Percentiles rank a stretch among this genome's conserved stretches.
Conservation (phyloP, 2,797 vertebrate species). For the Parauchenoglanis punctatus region DNA sequence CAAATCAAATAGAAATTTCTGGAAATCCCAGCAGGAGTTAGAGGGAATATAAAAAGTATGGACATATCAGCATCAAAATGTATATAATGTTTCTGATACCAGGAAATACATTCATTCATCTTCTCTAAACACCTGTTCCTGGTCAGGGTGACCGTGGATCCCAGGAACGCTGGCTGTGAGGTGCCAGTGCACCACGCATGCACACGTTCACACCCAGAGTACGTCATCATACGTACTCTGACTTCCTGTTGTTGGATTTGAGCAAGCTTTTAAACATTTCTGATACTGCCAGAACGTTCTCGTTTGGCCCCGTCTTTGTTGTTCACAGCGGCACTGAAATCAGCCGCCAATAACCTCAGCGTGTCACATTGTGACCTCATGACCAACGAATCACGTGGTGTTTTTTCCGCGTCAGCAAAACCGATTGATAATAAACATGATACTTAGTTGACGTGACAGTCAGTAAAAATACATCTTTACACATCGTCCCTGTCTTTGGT, state of each 20-base stretch:
- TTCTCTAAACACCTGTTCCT: neutral
- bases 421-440: too few relatives aligned
- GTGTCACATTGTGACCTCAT: neutral
- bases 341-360: neutral
- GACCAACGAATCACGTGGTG: neutral
- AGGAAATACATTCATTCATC: neutral
- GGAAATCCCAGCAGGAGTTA: constrained; percentile 5
- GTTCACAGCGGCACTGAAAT: neutral
- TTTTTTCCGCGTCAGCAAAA: neutral
- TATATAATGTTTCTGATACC: neutral
- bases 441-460: neutral
- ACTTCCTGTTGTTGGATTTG: neutral
- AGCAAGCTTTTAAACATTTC: neutral
- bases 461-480: neutral
- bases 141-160: neutral
- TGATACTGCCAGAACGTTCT: neutral
- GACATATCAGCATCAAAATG: neutral
- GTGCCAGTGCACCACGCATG: neutral
- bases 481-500: neutral
- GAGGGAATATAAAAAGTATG: neutral
- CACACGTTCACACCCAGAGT: neutral
- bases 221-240: neutral
- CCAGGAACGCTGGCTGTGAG: neutral
- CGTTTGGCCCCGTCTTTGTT: neutral
- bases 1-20: constrained; percentile 5